Evolutionary conservation across 2,888 invertebrate species (phyloP).

Genomic region (Tribolium freemani): DNA sequence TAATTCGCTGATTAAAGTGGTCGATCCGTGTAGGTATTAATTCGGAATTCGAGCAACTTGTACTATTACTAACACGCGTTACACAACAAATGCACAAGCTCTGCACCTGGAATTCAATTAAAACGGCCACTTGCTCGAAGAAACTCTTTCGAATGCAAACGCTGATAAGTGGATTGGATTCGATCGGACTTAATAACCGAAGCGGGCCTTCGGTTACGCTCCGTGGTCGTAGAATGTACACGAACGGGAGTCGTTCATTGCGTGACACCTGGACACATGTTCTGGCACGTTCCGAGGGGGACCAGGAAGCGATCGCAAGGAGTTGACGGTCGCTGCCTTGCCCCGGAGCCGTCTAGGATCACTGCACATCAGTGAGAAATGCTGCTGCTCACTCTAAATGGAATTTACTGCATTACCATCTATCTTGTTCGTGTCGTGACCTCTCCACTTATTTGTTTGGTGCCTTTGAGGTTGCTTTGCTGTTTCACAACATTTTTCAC

Average conservation of each 20-base stretch:
- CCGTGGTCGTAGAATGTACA: neutral
- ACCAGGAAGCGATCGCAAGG: conserved; percentile 37
- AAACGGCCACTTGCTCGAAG: conserved; percentile 1
- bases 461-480: conserved; percentile 39
- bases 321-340: conserved; percentile 41
- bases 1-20: conserved; percentile 37
- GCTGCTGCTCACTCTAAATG: conserved; percentile 47
- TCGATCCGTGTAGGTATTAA: conserved; percentile 22
- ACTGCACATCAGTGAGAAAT: conserved; percentile 49
- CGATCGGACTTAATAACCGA: conserved; percentile 5
- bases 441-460: conserved; percentile 45
- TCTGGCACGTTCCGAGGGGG: conserved; percentile 23
- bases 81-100: conserved; percentile 9
- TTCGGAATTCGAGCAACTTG: conserved; percentile 38
- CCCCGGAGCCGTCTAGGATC: conserved; percentile 46
- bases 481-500: conserved; percentile 33
- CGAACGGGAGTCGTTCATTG: conserved; percentile 1
- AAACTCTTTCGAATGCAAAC: neutral
- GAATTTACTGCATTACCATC: conserved; percentile 49
- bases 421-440: conserved; percentile 47
- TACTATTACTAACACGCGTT: conserved; percentile 36
- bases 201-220: neutral
- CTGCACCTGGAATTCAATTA: conserved; percentile 19
- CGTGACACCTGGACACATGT: conserved; percentile 39
- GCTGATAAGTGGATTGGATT: conserved; percentile 21